Conservation (phyloP, 2,888 invertebrate species). For the Flexamia atlantica region DNA sequence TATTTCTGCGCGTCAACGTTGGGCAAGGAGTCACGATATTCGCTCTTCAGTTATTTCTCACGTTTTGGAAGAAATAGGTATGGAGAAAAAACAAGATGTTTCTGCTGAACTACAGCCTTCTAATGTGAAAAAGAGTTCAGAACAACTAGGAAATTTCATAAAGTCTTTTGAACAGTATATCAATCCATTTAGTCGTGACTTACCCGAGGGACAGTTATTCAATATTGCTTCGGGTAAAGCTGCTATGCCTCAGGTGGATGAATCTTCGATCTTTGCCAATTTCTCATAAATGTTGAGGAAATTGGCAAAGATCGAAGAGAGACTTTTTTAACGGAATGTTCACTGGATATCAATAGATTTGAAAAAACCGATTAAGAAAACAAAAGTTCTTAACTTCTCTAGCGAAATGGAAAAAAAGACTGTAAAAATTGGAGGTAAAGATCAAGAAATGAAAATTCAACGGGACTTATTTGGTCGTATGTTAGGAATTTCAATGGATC, state of each 20-base stretch:
- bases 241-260: slow-evolving; percentile 70
- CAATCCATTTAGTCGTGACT: slow-evolving; percentile 69
- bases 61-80: slow-evolving; percentile 68
- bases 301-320: not conserved
- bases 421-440: slow-evolving; percentile 9
- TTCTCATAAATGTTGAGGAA: slow-evolving; percentile 69
- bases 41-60: slow-evolving; percentile 69
- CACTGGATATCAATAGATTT: not conserved
- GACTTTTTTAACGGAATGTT: not conserved
- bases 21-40: slow-evolving; percentile 69
- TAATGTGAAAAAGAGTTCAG: not conserved
- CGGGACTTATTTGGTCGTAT: slow-evolving; percentile 14
- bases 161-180: slow-evolving; percentile 66
- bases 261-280: too few relatives aligned
- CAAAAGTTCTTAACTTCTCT: not conserved
- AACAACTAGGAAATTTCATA: slow-evolving; percentile 62
- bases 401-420: not conserved
- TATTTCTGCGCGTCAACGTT: slow-evolving; percentile 71
- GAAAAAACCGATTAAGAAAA: slow-evolving; percentile 27
- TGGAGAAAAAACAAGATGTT: slow-evolving; percentile 10
- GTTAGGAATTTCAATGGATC: not conserved
- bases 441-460: slow-evolving; percentile 13
- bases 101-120: not conserved
- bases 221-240: slow-evolving; percentile 72
- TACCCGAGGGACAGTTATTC: slow-evolving; percentile 69